phyloP scores from a whole-genome alignment of 1,140 invertebrate genomes.

The Marisa cornuarietis region DNA sequence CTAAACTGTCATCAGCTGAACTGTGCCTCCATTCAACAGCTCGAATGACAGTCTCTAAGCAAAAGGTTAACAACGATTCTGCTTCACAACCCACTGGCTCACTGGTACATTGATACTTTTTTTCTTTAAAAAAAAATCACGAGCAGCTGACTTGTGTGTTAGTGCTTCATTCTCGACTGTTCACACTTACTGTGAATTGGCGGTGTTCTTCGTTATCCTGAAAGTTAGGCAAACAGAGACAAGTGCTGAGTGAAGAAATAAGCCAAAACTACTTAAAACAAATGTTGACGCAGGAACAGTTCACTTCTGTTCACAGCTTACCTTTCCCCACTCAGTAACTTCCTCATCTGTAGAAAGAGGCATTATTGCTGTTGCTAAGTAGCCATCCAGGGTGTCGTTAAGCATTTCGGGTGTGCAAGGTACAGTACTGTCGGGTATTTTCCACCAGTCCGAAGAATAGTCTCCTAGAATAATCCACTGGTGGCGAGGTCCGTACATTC shows the following conservation, averaged over 20 bases:
- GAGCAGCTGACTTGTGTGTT: too few relatives aligned
- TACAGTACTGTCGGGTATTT: slow-evolving; percentile 66
- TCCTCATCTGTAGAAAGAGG: slow-evolving; percentile 78
- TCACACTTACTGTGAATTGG: too few relatives aligned
- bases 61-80: too few relatives aligned
- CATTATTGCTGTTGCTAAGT: slow-evolving; percentile 87
- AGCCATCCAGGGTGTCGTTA: slow-evolving; percentile 84
- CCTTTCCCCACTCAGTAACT: slow-evolving; percentile 89
- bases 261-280: background rate
- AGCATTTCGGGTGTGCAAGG: slow-evolving; percentile 81
- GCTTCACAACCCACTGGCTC: too few relatives aligned
- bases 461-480: slow-evolving; percentile 97
- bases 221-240: too few relatives aligned
- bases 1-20: too few relatives aligned
- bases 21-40: too few relatives aligned
- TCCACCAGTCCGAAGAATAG: slow-evolving; percentile 81
- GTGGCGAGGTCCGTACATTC: slow-evolving; percentile 89
- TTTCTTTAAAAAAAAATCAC: too few relatives aligned
- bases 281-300: background rate
- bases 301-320: slow-evolving; percentile 70
- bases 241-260: too few relatives aligned
- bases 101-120: background rate
- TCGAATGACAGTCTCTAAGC: too few relatives aligned
- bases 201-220: too few relatives aligned
- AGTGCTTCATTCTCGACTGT: too few relatives aligned